These are phyloP conservation scores for Sinosuthora webbiana DNA, from an alignment of 2,113 vertebrate species.

Conservation along the genomic window DNA sequence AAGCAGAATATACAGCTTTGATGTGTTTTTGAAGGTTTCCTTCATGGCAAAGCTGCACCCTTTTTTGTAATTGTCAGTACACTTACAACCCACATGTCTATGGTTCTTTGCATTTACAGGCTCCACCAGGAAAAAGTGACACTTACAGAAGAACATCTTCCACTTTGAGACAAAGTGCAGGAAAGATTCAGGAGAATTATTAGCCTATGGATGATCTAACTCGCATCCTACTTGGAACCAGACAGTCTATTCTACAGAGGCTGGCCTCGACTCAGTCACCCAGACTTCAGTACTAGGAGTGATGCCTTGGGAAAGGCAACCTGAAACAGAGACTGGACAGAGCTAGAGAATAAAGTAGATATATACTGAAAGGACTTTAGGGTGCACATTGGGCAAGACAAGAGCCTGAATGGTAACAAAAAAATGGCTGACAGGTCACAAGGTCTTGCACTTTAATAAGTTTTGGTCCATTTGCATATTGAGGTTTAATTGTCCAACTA, in stretches of 20 bases:
- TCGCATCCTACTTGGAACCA: not conserved
- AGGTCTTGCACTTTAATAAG: too few relatives aligned
- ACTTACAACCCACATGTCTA: not conserved
- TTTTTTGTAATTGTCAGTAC: not conserved
- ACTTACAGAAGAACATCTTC: not conserved
- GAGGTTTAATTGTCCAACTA: too few relatives aligned
- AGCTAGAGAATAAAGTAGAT: too few relatives aligned
- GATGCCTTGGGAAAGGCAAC: too few relatives aligned
- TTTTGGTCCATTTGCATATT: too few relatives aligned
- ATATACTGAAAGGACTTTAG: too few relatives aligned
- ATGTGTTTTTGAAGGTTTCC: not conserved
- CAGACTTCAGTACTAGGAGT: not conserved
- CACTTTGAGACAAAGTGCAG: not conserved
- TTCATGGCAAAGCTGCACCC: not conserved
- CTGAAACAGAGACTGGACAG: too few relatives aligned
- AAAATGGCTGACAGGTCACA: too few relatives aligned
- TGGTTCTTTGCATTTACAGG: not conserved
- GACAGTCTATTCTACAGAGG: not conserved
- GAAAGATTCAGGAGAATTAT: not conserved
- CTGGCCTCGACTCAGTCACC: not conserved
- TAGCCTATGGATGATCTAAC: not conserved
- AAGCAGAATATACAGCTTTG: not conserved
- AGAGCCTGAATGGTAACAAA: too few relatives aligned
- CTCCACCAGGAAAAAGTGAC: not conserved
- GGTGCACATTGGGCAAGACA: too few relatives aligned